Base-by-base conservation (phyloP, 35 echinoderm and acorn worm genomes). In the Heliocidaris tuberculata region DNA sequence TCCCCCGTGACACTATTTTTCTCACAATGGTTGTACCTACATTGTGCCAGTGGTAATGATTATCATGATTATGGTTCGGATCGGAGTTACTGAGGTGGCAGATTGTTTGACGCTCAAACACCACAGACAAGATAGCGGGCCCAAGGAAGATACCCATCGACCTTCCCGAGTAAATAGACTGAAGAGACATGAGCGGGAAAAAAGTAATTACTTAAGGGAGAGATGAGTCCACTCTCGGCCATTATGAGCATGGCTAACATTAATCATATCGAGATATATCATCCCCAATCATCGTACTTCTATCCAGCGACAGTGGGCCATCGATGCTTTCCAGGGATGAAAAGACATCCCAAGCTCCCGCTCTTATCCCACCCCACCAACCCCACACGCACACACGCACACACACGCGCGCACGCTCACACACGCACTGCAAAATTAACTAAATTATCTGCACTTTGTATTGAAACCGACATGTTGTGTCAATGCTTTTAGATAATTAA, bases 151-250 rank as follows among this genome's bases (percentile, higher is more conserved):
- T 78, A 78, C 65, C 65, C 21, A n/a, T 29, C 65, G 65, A n/a
- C 15, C 65, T 78, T 78, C 65, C 65, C 65, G 27, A 4, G 65
- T n/a, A 78, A 78, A 78, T 78, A 78, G 65, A 78, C 65, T 78
- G 65, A 21, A 6, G 27, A 78, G 65, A 27, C 21, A 78, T 78
- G 65, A 78, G 65, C 65, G 27, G 12, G 19, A 19, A 78, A 19
- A 78, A 78, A 78, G 65, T 78, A 78, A 78, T 78, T 78, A 78
- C 65, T 78, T 78, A 78, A 78, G 65, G 65, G 52, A 24, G 65
- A 78, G 65, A 78, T 78, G 65, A n/a, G 65, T 78, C 65, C 65
- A 78, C 65, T 78, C 21, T 78, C 65, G 27, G 19, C 27, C 65
- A 78, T 78, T 78, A 78, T 78, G 17, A 8, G 65, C 65, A 78